Base-by-base conservation (phyloP, 2,797 vertebrate species). In the Numenius phaeopus region DNA sequence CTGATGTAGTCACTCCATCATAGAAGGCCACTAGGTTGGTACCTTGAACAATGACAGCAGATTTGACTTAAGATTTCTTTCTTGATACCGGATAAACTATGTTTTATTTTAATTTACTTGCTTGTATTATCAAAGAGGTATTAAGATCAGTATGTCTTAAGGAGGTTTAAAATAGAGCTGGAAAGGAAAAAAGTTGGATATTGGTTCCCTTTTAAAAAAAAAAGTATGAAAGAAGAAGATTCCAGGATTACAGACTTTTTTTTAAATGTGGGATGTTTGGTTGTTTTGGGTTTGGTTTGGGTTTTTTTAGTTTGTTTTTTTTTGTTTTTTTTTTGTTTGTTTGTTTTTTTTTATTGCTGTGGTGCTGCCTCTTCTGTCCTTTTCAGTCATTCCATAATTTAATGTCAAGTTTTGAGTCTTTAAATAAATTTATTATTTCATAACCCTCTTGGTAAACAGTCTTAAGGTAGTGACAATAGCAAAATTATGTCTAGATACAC, bases 401-500 rank as follows among this genome's bases (percentile, higher is more conserved):
- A 81, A 71, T 73, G 19, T 61, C 4, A 80, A 44, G 14, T 5
- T 89, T 54, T 57, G 61, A 76, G 40, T 49, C 1, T 0, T 70
- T 72, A 96, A 94, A 85, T 50, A 65, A 87, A 94, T 23, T 30
- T 83, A 70, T 77, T 81, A 19, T 58, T 83, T 83, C 26, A 34
- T 47, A 92, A 83, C n/a, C 4, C 7, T 83, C 30, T 83, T n/a
- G 37, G 5, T 77, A 89, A 91, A 73, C 5, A 77, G 8, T 47
- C 32, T 55, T 42, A 76, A 89, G 32, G 23, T 46, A 83, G 71
- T 73, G 67, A 64, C 10, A 91, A 61, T 39, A 84, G n/a, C 85
- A 86, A 90, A 91, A 69, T 32, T 69, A 73, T 58, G 72, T 72
- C 70, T 93, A 72, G 69, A 65, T 75, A 75, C 11, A 90, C 22